Evolutionary conservation across 64 coral and sea anemone species (phyloP).

Genomic region (Catalaphyllia jardinei): DNA sequence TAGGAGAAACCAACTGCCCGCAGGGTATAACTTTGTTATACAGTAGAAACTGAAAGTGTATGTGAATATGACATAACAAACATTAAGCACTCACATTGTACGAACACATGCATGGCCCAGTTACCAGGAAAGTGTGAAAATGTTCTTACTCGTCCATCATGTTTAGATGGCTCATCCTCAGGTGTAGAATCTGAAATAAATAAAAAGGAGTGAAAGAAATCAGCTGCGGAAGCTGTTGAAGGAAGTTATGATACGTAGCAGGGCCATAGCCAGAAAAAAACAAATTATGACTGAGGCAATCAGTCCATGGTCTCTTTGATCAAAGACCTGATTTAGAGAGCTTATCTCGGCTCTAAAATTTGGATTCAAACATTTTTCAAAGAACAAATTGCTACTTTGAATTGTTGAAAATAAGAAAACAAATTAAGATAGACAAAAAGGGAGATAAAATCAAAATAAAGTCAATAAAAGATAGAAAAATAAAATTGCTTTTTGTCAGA

Average conservation of each 20-base stretch:
- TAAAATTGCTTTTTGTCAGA: too few species aligned
- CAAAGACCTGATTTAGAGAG: background rate
- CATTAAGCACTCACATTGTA: slow-evolving; percentile 64
- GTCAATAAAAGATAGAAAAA: too few species aligned
- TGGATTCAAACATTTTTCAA: too few species aligned
- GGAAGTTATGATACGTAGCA: background rate
- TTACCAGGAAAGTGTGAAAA: slow-evolving; percentile 96
- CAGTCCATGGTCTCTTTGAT: too few species aligned
- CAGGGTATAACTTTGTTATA: too few species aligned
- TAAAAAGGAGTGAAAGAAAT: too few species aligned
- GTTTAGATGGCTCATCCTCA: slow-evolving; percentile 31
- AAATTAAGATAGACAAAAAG: background rate
- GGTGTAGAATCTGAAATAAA: background rate
- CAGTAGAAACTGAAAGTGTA: too few species aligned
- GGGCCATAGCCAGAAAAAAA: too few species aligned
- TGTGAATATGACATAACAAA: too few species aligned
- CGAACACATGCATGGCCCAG: slow-evolving; percentile 89
- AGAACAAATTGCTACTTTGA: background rate
- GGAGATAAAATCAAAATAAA: background rate
- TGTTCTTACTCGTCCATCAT: slow-evolving; percentile 73
- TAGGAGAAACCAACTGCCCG: too few species aligned
- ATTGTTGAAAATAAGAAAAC: background rate
- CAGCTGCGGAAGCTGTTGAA: background rate
- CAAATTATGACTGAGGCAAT: too few species aligned
- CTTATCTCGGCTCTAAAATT: background rate